Percentiles rank a stretch among this genome's conserved stretches.
Conservation (phyloP, 2,888 invertebrate species). For the Laspeyria flexula region DNA sequence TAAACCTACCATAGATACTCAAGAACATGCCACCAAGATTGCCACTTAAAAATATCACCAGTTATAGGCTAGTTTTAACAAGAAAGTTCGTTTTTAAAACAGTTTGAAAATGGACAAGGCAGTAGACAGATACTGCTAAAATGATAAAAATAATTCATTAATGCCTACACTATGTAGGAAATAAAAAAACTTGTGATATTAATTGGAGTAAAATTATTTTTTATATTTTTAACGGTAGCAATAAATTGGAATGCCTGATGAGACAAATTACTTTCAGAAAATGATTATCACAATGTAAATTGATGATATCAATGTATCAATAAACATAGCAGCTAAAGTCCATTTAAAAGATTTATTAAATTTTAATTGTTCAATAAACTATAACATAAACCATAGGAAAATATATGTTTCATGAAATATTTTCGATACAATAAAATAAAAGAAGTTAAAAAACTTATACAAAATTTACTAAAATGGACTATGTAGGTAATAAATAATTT, state of each 20-base stretch:
- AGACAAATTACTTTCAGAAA: conserved; percentile 1
- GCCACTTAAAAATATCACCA: conserved; percentile 26
- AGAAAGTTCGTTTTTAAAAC: conserved; percentile 36
- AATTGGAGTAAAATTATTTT: conserved; percentile 42
- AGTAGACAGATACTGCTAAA: conserved; percentile 12
- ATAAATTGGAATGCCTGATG: conserved; percentile 10
- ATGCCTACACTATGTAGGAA: conserved; percentile 28
- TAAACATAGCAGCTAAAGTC: conserved; percentile 1
- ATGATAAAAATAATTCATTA: conserved; percentile 21
- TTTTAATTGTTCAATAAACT: not conserved
- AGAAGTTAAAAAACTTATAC: too few relatives aligned
- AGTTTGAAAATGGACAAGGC: conserved; percentile 18
- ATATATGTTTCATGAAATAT: too few relatives aligned
- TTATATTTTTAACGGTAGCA: conserved; percentile 28
- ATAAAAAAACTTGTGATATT: conserved; percentile 47
- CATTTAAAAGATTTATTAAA: not conserved
- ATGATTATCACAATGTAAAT: not conserved
- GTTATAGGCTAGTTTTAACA: conserved; percentile 43
- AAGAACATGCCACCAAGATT: conserved; percentile 39
- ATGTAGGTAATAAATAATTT: not conserved
- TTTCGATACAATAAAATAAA: too few relatives aligned
- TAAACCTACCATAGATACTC: conserved; percentile 37
- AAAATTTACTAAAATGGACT: not conserved
- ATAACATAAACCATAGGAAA: too few relatives aligned
- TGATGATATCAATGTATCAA: not conserved